Evolutionary conservation across 2,888 invertebrate genomes (phyloP).

Genomic region (Tipula helvola): DNA sequence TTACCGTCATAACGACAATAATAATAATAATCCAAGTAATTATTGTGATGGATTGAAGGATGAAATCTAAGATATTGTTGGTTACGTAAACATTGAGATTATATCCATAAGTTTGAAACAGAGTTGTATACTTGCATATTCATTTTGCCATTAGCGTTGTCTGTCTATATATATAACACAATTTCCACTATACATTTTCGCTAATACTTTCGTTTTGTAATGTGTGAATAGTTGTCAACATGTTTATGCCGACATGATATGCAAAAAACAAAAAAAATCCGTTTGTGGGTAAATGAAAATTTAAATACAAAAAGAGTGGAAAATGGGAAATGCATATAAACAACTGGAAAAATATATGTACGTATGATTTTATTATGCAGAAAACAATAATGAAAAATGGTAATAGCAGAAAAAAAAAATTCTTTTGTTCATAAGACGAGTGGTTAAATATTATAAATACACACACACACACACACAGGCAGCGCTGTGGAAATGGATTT

Average conservation of each 20-base stretch:
- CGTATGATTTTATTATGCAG: not conserved
- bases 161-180: not conserved
- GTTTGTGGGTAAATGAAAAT: not conserved
- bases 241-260: not conserved
- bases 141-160: not conserved
- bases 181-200: not conserved
- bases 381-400: not conserved
- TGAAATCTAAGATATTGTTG: not conserved
- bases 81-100: not conserved
- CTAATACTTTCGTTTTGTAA: not conserved
- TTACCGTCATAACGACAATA: not conserved
- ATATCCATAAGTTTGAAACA: not conserved
- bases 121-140: not conserved
- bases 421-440: not conserved
- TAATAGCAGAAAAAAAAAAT: not conserved
- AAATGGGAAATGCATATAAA: not conserved
- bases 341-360: not conserved
- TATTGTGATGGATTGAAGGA: not conserved
- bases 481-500: not conserved
- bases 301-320: not conserved
- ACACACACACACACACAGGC: not conserved
- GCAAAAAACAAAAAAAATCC: not conserved
- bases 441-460: not conserved
- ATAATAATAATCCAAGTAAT: not conserved
- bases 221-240: not conserved